Conservation (phyloP, 1,140 invertebrate species). For the Aporrectodea caliginosa region DNA sequence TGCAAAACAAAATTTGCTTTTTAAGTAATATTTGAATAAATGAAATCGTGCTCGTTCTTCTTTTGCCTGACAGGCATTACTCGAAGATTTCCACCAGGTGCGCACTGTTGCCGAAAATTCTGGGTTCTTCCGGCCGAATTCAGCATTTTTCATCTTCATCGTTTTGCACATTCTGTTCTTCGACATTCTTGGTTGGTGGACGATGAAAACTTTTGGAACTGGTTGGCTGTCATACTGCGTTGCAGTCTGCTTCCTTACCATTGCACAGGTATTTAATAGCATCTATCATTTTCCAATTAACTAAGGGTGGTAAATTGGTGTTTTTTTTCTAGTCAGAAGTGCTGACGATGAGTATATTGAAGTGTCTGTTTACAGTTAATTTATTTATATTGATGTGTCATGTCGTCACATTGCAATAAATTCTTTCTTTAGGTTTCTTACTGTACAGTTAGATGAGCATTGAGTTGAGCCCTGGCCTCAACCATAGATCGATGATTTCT, state of each 20-base stretch:
- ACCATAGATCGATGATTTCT: too few relatives aligned
- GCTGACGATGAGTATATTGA: neutral
- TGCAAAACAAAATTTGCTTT: too few relatives aligned
- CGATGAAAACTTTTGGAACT: constrained; percentile 40
- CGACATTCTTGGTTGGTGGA: constrained; percentile 41
- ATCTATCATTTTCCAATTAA: neutral
- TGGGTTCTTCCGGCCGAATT: constrained; percentile 44
- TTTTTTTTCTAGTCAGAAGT: neutral
- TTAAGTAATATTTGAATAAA: too few relatives aligned
- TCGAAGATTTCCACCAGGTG: constrained; percentile 46
- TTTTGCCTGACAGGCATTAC: constrained; percentile 23
- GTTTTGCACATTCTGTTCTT: constrained; percentile 46
- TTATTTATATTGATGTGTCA: neutral
- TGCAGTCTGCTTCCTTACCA: constrained; percentile 39
- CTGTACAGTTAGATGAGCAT: too few relatives aligned
- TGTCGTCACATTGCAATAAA: neutral
- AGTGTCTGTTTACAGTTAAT: neutral
- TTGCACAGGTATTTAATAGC: constrained; percentile 43
- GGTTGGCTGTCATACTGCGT: constrained; percentile 38
- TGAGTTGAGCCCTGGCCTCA: too few relatives aligned
- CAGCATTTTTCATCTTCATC: constrained; percentile 44
- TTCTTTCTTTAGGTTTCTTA: neutral
- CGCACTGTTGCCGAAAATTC: constrained; percentile 43
- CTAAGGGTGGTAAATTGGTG: neutral
- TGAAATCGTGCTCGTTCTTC: too few relatives aligned